Base-by-base conservation (phyloP, 2,797 vertebrate species). In the Sebastes reedi region DNA sequence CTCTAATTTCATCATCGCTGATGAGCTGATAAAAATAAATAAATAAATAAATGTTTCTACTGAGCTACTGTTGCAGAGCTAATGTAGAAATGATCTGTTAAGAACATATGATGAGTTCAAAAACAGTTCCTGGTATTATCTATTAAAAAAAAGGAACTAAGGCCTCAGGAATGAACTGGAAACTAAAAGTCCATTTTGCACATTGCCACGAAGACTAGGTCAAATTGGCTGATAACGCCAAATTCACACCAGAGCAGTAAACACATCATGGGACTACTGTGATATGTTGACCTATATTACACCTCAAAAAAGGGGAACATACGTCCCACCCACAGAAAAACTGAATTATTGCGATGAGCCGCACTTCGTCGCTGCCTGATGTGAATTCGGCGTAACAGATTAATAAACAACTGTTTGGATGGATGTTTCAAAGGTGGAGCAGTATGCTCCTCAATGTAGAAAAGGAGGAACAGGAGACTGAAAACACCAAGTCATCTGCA, bases 261-360 rank as follows among this genome's bases (percentile, higher is more conserved):
- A 46, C 14, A 46, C 3, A 46, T 46, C 42, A 46, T 46, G 16
- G 7, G 42, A 46, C 42, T 42, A 16, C 39, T 42, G 39, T 42
- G 39, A 7, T 0, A 46, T 46, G 42, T 46, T 46, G 42, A 46
- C 7, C 42, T 46, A 46, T 46, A 18, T 46, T 18, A 46, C 42
- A 46, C 42, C 14, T 46, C 36, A 46, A 46, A 46, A 46, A 16
- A 46, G 14, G 16, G 6, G 42, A 46, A 16, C 42, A 46, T 1
- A 1, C 16, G 0, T 46, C 42, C 42, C 42, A 46, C 16, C 42
- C 3, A 16, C 42, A 46, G 42, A 46, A 46, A 46, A 46, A 46
- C 7, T 0, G 0, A 20, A 0, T 8, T 20, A 50, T 20, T 50
- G 46, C 46, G 18, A 50, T 50, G 18, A 8, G 42, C 16, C 1